Evolutionary conservation across 2,797 vertebrate genomes (phyloP), one percentile per base, ranked within the genome.

Genomic region (Sciaenops ocellatus): DNA sequence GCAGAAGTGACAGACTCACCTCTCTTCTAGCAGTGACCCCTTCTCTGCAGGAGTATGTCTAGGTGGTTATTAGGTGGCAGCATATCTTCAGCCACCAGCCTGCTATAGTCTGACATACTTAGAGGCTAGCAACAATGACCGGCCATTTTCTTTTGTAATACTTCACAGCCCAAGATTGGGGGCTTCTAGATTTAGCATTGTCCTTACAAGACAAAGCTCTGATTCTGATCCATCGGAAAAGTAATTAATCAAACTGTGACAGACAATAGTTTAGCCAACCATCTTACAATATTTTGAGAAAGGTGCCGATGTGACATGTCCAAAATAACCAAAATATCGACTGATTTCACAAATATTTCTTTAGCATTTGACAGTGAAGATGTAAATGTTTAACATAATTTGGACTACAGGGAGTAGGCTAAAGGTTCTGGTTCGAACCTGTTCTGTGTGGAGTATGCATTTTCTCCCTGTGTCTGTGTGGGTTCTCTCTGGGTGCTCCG

Each of bases 51-150:
- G 46, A 24, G 42, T 62, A 28, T 0, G 12, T 72, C 41, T 46
- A 41, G 26, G 38, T 79, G 59, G n/a, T 79, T 73, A 79, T 83
- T 74, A 77, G 41, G 38, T 47, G 69, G 28, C 44, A 66, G 62
- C 41, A 70, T 46, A 78, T 67, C 66, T 76, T 79, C 52, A 78
- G 22, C 57, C 18, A 17, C 60, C 60, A 62, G 42, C 50, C 63
- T 76, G 44, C 56, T 22, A 6, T 3, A 15, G 28, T 67, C 41
- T 82, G 56, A 83, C 2, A 5, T 46, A n/a, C n/a, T 72, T 52
- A 61, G 66, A 26, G 64, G 28, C 3, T 0, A 22, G 70, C 50
- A 42, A 46, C 20, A 73, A 17, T 60, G 1, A 65, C 38, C 47
- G 51, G 50, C 24, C 56, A 5, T 63, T 77, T 75, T 54, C n/a